Evolutionary conservation across 2,113 vertebrate species (phyloP).

Genomic region (Kobus ellipsiprymnus): DNA sequence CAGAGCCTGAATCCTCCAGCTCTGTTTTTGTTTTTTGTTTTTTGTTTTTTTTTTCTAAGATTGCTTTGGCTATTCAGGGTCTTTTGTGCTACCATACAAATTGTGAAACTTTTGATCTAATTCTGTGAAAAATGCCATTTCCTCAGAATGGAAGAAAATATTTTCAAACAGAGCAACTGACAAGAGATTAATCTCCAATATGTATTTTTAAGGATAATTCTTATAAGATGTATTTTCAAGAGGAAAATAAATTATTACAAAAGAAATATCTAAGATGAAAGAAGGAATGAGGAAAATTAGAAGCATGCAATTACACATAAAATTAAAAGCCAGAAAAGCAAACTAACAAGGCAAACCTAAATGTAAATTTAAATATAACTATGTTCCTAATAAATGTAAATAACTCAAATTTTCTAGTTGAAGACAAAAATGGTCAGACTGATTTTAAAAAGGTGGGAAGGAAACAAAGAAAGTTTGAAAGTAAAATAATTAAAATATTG

Average conservation of each 20-base stretch:
- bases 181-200: neutral
- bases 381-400: neutral
- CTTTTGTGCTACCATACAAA: neutral
- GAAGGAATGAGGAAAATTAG: neutral
- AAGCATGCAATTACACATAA: neutral
- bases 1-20: neutral
- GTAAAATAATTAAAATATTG: neutral
- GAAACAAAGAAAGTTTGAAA: neutral
- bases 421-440: neutral
- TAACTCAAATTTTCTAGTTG: neutral
- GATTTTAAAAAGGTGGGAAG: neutral
- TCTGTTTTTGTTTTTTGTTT: neutral
- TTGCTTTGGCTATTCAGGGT: neutral
- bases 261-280: neutral
- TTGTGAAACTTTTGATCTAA: neutral
- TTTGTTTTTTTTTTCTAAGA: neutral
- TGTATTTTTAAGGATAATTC: neutral
- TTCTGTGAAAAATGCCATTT: neutral
- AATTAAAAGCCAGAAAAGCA: neutral
- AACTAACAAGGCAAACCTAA: neutral
- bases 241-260: neutral
- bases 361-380: neutral
- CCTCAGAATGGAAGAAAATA: neutral
- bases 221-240: neutral
- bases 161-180: neutral